Evolutionary conservation across 2,797 vertebrate species (phyloP).

Genomic region (Nannoperca australis): DNA sequence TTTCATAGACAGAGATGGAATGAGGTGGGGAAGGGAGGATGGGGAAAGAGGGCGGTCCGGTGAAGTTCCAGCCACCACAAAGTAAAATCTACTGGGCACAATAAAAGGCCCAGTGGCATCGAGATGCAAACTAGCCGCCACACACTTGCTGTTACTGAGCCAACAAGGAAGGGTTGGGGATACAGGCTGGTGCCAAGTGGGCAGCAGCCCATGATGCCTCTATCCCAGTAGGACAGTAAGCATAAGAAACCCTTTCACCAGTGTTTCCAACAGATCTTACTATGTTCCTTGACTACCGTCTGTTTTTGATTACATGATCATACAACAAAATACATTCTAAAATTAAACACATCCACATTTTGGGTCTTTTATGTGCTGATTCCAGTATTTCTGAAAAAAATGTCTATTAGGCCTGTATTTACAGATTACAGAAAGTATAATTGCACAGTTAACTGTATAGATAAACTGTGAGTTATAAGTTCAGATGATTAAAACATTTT

Average conservation of each 20-base stretch:
- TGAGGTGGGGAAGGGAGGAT: slow-evolving; percentile 9
- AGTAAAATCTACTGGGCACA: slow-evolving; percentile 67
- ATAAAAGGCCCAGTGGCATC: slow-evolving; percentile 66
- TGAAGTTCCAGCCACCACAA: slow-evolving; percentile 79
- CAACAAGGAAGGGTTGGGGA: slow-evolving; percentile 39
- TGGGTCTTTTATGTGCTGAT: neutral
- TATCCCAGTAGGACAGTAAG: slow-evolving; percentile 17
- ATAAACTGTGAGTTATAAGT: neutral
- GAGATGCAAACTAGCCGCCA: slow-evolving; percentile 68
- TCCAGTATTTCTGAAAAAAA: neutral
- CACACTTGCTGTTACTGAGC: slow-evolving; percentile 47
- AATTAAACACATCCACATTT: neutral
- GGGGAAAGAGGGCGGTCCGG: slow-evolving; percentile 33
- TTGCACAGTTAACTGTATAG: neutral
- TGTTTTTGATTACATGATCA: slow-evolving; percentile 10
- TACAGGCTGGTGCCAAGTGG: slow-evolving; percentile 40
- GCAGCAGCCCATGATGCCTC: slow-evolving; percentile 32
- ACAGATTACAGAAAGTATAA: neutral
- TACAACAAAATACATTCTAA: neutral
- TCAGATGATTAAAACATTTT: neutral
- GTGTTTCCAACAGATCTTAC: slow-evolving; percentile 20
- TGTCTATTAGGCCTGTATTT: neutral
- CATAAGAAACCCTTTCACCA: slow-evolving; percentile 10
- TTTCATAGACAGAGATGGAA: slow-evolving; percentile 59
- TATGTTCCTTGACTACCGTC: neutral